Conservation (phyloP, 2,888 invertebrate species). For the Mactromeris polynyma region DNA sequence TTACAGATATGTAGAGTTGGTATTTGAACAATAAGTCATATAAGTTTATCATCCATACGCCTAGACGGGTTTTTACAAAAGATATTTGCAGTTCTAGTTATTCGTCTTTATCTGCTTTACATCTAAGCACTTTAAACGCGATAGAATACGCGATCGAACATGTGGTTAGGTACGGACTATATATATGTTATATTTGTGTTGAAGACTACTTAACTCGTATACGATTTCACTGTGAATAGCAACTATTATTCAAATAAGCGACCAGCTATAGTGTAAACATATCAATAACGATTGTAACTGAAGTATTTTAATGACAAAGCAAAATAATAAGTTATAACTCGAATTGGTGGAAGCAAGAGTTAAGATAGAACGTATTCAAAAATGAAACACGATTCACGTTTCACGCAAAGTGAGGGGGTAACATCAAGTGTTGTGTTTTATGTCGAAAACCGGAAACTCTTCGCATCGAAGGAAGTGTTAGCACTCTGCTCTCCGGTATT, state of each 20-base stretch:
- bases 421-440: constrained; percentile 62
- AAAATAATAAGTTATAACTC: neutral
- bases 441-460: constrained; percentile 67
- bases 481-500: constrained; percentile 73
- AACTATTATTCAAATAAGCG: neutral
- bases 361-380: constrained; percentile 1
- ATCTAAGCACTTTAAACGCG: neutral
- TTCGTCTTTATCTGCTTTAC: neutral
- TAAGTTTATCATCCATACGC: neutral
- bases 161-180: neutral
- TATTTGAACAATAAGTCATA: constrained; percentile 1
- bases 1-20: neutral
- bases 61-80: neutral
- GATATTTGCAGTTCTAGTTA: neutral
- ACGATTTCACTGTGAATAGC: neutral
- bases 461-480: constrained; percentile 65
- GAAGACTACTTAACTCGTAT: neutral
- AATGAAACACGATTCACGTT: constrained; percentile 56
- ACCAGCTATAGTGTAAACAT: too few relatives aligned
- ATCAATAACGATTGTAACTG: too few relatives aligned
- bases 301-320: neutral
- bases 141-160: neutral
- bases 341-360: neutral
- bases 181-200: neutral
- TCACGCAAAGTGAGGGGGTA: constrained; percentile 56